A percentile compares a stretch with the other conserved stretches of the same genome.
Evolutionary conservation across 2,888 invertebrate species (phyloP).

Genomic region (Ochropleura plecta): DNA sequence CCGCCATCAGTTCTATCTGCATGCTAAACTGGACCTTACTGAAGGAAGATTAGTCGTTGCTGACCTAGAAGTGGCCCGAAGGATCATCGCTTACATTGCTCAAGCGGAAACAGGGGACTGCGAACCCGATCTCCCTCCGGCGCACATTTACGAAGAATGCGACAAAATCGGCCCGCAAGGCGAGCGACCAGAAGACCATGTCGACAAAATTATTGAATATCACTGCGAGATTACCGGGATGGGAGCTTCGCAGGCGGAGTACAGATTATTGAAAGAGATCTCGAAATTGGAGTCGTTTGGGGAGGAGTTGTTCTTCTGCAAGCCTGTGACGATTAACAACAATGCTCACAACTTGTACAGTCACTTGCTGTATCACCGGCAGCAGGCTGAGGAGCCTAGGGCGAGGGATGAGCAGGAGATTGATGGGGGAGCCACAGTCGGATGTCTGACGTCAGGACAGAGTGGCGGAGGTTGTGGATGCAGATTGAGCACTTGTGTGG

Average conservation of each 20-base stretch:
- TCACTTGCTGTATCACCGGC: conserved; percentile 92
- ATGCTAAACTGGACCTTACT: conserved; percentile 94
- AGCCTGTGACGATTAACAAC: conserved; percentile 90
- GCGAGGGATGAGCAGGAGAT: conserved; percentile 86
- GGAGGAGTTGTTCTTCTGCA: conserved; percentile 95
- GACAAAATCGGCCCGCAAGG: conserved; percentile 91
- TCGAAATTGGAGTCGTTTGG: conserved; percentile 95
- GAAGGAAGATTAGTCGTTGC: conserved; percentile 93
- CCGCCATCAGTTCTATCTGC: conserved; percentile 96
- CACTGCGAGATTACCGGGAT: conserved; percentile 92
- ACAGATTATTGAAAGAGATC: conserved; percentile 95
- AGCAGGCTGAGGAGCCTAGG: conserved; percentile 89
- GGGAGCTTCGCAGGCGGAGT: conserved; percentile 95
- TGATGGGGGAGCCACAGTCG: conserved; percentile 86
- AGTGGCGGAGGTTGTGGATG: conserved; percentile 86
- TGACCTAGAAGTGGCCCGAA: conserved; percentile 92
- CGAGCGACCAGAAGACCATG: conserved; percentile 91
- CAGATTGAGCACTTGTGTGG: conserved; percentile 90
- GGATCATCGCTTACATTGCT: conserved; percentile 94
- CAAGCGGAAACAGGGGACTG: conserved; percentile 94
- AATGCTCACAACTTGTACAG: conserved; percentile 95
- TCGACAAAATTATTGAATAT: conserved; percentile 91
- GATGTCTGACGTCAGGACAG: conserved; percentile 86
- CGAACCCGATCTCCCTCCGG: conserved; percentile 91
- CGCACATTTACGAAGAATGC: conserved; percentile 91